These are phyloP conservation scores for Ciconia maguari DNA, from an alignment of 2,113 vertebrate genomes.

Conservation along the genomic window DNA sequence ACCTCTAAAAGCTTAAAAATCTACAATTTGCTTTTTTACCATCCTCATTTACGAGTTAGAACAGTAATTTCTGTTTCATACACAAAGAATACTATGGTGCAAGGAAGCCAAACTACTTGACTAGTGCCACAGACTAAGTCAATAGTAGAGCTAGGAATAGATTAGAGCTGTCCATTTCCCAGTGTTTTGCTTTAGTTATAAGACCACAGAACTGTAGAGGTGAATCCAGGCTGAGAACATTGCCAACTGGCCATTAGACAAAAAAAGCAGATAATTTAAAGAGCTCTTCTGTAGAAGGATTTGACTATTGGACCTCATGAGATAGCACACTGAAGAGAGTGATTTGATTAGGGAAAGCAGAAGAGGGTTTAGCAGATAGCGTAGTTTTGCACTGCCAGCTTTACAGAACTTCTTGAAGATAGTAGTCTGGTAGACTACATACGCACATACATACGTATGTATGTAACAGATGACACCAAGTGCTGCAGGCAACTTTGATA, in stretches of 20 bases:
- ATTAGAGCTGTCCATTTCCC: background rate
- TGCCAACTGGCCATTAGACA: background rate
- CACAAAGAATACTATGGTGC: background rate
- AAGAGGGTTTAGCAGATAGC: background rate
- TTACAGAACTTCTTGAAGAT: background rate
- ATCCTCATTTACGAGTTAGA: background rate
- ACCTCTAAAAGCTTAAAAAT: background rate
- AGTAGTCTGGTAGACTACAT: background rate
- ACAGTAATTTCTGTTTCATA: background rate
- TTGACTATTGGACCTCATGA: background rate
- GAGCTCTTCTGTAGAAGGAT: background rate
- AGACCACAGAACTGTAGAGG: background rate
- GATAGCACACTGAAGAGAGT: background rate
- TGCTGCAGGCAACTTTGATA: background rate
- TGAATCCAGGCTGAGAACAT: background rate
- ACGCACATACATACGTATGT: rapidly evolving
- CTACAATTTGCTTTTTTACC: background rate
- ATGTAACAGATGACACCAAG: background rate
- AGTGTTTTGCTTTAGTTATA: background rate
- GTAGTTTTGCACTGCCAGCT: background rate
- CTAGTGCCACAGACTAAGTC: background rate
- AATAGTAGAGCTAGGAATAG: background rate
- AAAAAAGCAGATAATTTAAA: background rate
- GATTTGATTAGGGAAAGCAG: background rate
- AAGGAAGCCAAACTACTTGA: background rate